Conservation (phyloP, 2,797 vertebrate genomes). For the Girardinus metallicus region DNA sequence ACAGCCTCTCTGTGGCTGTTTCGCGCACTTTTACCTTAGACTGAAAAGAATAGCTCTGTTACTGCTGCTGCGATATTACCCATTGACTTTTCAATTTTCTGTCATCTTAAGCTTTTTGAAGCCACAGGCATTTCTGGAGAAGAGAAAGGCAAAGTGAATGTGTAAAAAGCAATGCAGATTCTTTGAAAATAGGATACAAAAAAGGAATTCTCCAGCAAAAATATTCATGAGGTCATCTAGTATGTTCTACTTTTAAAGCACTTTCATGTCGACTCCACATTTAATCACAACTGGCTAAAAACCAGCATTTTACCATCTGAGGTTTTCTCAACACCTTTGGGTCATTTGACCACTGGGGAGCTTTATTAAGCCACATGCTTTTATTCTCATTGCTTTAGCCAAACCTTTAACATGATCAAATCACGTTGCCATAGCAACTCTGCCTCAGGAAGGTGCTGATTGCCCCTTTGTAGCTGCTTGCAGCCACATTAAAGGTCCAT, state of each 20-base stretch:
- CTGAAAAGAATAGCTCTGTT: background rate
- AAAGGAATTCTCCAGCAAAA: background rate
- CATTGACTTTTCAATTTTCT: slow-evolving; percentile 4
- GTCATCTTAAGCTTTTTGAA: background rate
- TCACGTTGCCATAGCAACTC: slow-evolving; percentile 7
- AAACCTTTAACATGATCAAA: slow-evolving; percentile 8
- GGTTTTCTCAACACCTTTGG: background rate
- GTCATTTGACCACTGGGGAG: background rate
- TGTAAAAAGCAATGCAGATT: background rate
- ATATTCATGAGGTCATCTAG: background rate
- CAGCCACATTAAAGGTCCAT: background rate
- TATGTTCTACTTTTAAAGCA: background rate
- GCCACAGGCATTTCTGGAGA: background rate
- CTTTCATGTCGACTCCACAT: background rate
- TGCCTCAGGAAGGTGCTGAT: background rate
- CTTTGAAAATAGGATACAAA: background rate
- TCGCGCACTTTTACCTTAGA: background rate
- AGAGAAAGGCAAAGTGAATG: background rate
- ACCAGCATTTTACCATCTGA: background rate
- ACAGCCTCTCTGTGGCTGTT: background rate
- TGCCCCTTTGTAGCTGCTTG: slow-evolving; percentile 1
- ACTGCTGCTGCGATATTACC: background rate
- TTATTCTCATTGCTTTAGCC: background rate
- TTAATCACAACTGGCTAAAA: background rate
- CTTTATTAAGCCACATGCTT: background rate